phyloP scores from a whole-genome alignment of 2,797 vertebrate species.

The Liasis olivaceus region DNA sequence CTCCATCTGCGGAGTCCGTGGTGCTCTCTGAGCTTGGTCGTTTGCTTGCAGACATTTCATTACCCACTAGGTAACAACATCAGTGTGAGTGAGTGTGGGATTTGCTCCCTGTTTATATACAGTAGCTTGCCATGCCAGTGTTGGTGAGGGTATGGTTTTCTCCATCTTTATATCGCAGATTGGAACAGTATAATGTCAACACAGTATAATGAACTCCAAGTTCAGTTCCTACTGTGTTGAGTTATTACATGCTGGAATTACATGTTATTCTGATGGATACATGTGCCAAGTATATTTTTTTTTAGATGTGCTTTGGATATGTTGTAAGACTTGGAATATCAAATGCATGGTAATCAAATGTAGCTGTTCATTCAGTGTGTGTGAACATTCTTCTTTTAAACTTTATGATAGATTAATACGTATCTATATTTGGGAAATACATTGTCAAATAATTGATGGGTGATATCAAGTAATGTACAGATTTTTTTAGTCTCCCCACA shows the following conservation, averaged over 20 bases:
- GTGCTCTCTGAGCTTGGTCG: no score
- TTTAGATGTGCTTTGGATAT: neutral
- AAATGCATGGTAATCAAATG: neutral
- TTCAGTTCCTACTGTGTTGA: neutral
- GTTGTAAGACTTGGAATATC: neutral
- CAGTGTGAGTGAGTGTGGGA: no score
- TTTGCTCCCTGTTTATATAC: no score
- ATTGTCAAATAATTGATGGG: neutral
- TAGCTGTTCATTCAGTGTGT: neutral
- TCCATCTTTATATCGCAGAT: neutral
- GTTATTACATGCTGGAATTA: neutral
- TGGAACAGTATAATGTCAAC: neutral
- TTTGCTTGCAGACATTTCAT: no score
- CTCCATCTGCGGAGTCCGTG: no score
- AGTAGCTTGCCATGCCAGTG: no score
- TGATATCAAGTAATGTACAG: neutral
- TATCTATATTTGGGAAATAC: neutral
- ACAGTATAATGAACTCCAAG: neutral
- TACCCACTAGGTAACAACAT: no score
- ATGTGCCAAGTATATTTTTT: neutral
- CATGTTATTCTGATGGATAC: constrained; percentile 2
- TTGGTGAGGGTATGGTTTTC: no score
- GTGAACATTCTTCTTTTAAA: neutral
- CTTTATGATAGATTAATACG: constrained; percentile 8
- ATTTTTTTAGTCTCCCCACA: neutral